Conservation (phyloP, 2,888 invertebrate species). For the Imbricaverruca yamaguchii region DNA sequence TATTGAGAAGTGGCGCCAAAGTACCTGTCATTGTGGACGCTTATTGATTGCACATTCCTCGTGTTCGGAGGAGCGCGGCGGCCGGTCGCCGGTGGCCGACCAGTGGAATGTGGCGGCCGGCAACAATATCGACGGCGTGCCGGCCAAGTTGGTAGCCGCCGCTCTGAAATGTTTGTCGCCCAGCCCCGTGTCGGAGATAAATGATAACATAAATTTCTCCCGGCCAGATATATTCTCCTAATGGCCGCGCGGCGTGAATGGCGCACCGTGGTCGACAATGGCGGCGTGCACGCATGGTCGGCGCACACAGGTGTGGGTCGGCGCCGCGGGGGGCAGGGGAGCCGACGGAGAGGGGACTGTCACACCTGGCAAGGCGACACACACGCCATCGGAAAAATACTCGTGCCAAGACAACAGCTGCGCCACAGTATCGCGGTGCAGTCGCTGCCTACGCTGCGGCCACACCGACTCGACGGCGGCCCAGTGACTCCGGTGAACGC, state of each 20-base stretch:
- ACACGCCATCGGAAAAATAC: no score
- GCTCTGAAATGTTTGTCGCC: slow-evolving; percentile 7
- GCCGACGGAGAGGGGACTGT: no score
- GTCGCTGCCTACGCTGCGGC: no score
- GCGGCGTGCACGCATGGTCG: background rate
- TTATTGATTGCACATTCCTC: slow-evolving; percentile 20
- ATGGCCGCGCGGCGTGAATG: slow-evolving; percentile 3
- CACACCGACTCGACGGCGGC: no score
- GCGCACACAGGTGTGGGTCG: slow-evolving; percentile 9
- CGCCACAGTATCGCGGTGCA: no score
- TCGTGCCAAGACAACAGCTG: no score
- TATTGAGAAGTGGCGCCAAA: background rate
- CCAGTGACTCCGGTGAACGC: no score
- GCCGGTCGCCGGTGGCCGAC: background rate
- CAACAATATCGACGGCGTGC: background rate
- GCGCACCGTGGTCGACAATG: background rate
- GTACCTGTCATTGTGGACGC: background rate
- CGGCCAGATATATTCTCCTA: slow-evolving; percentile 8
- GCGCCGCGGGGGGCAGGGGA: background rate
- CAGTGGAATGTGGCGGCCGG: background rate
- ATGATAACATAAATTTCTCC: slow-evolving; percentile 18
- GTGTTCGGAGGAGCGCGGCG: background rate
- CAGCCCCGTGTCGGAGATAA: background rate
- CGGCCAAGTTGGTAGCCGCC: background rate
- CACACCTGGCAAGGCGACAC: no score